A percentile compares a stretch with the other conserved stretches of the same genome.
phyloP scores from a whole-genome alignment of 2,888 invertebrate genomes.

The Standfussiana lucernea region DNA sequence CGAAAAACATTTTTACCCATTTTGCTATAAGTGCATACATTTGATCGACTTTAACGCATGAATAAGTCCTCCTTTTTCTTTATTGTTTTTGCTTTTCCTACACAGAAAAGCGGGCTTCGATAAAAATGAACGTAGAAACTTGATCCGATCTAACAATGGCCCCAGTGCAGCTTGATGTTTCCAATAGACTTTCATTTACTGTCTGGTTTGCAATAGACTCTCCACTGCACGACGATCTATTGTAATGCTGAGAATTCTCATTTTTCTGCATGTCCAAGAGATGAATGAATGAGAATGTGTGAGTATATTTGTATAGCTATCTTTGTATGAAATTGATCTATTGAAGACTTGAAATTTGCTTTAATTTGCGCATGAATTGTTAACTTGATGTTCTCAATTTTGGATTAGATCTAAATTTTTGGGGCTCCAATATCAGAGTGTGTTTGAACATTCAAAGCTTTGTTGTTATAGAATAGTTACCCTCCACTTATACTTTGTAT shows the following conservation, averaged over 20 bases:
- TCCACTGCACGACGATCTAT: constrained; percentile 27
- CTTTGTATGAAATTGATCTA: not conserved
- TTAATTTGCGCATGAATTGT: not conserved
- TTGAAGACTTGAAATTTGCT: not conserved
- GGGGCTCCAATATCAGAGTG: not conserved
- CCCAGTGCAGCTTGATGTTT: constrained; percentile 24
- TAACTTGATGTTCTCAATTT: not conserved
- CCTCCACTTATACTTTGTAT: not conserved
- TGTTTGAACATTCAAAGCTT: not conserved
- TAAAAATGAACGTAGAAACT: constrained; percentile 18
- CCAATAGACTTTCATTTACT: constrained; percentile 36
- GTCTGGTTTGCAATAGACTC: constrained; percentile 35
- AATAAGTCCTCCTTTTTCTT: not conserved
- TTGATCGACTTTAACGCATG: not conserved
- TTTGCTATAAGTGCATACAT: not conserved
- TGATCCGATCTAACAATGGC: constrained; percentile 26
- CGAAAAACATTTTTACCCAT: not conserved
- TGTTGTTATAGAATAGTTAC: not conserved
- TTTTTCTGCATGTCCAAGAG: constrained; percentile 14
- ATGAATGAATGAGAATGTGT: constrained; percentile 10
- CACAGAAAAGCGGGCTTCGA: not conserved
- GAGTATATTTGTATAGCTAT: not conserved
- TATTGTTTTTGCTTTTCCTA: not conserved
- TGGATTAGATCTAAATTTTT: not conserved
- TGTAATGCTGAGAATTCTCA: constrained; percentile 22